Evolutionary conservation across 2,888 invertebrate species (phyloP).

Genomic region (Cynaeus angustus): DNA sequence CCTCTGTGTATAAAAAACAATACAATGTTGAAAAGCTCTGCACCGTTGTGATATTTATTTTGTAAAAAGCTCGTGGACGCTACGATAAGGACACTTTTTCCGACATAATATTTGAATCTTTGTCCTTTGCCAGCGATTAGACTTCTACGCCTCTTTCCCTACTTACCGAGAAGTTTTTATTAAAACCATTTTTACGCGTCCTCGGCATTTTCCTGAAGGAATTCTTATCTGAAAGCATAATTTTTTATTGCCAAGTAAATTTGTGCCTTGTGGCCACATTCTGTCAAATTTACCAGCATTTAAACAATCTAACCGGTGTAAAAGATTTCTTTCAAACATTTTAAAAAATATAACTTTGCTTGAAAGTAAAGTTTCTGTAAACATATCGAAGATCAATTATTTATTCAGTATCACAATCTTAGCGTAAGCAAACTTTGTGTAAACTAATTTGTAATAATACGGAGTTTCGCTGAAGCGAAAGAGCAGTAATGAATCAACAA

Average conservation of each 20-base stretch:
- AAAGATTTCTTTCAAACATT: not conserved
- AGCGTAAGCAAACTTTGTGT: slow-evolving; percentile 17
- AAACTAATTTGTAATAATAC: slow-evolving; percentile 20
- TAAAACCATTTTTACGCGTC: slow-evolving; percentile 26
- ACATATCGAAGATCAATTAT: slow-evolving; percentile 16
- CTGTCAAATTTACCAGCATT: slow-evolving; percentile 1
- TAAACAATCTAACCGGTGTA: slow-evolving; percentile 7
- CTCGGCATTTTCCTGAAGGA: slow-evolving; percentile 19
- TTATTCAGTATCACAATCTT: slow-evolving; percentile 11
- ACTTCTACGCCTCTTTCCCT: slow-evolving; percentile 2
- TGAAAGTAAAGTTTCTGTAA: slow-evolving; percentile 1
- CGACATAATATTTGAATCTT: slow-evolving; percentile 25
- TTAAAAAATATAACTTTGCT: not conserved
- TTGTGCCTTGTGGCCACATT: not conserved
- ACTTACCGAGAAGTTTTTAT: slow-evolving; percentile 30
- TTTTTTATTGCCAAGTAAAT: slow-evolving; percentile 19
- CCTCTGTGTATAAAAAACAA: not conserved
- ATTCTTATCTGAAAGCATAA: slow-evolving; percentile 24
- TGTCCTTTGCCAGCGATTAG: slow-evolving; percentile 27
- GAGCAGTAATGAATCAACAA: slow-evolving; percentile 33
- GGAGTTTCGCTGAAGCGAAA: slow-evolving; percentile 12
- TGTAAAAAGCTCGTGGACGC: slow-evolving; percentile 6
- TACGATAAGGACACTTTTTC: slow-evolving; percentile 13
- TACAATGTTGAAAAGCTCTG: not conserved
- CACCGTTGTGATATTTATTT: slow-evolving; percentile 16